These are phyloP conservation scores for Mythimna impura DNA, from an alignment of 2,888 invertebrate genomes.

Conservation along the genomic window DNA sequence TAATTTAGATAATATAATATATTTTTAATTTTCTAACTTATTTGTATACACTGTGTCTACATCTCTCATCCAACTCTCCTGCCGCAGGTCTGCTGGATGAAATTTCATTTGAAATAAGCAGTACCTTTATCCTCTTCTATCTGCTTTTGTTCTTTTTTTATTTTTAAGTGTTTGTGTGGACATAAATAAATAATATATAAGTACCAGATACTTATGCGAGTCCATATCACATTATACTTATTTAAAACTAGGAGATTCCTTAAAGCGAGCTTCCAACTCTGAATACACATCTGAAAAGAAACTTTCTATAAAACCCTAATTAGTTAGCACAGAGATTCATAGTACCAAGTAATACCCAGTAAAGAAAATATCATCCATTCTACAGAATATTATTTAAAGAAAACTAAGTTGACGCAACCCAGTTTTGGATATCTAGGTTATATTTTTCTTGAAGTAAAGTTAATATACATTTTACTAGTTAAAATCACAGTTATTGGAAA, in stretches of 20 bases:
- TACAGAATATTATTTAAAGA: constrained; percentile 2
- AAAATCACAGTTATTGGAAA: constrained; percentile 19
- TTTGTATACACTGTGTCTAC: no score
- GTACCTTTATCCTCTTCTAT: no score
- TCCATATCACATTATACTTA: no score
- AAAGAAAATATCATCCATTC: constrained; percentile 19
- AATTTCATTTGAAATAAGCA: no score
- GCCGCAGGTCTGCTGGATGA: no score
- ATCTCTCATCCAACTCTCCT: no score
- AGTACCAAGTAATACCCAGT: background rate
- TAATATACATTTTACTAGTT: constrained; percentile 1
- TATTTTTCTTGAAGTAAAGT: constrained; percentile 19
- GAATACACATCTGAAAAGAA: background rate
- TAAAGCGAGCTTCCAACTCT: background rate
- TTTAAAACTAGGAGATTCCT: background rate
- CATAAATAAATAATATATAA: no score
- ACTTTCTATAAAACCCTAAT: background rate
- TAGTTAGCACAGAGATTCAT: background rate
- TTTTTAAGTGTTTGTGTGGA: no score
- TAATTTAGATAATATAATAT: no score
- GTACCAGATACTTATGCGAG: no score
- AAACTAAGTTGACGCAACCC: constrained; percentile 13
- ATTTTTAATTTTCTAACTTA: no score
- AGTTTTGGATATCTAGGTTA: constrained; percentile 2
- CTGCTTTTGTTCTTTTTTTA: no score